Evolutionary conservation across 1,140 invertebrate species (phyloP), one percentile per base, ranked within the genome.

Genomic region (Berghia stephanieae): DNA sequence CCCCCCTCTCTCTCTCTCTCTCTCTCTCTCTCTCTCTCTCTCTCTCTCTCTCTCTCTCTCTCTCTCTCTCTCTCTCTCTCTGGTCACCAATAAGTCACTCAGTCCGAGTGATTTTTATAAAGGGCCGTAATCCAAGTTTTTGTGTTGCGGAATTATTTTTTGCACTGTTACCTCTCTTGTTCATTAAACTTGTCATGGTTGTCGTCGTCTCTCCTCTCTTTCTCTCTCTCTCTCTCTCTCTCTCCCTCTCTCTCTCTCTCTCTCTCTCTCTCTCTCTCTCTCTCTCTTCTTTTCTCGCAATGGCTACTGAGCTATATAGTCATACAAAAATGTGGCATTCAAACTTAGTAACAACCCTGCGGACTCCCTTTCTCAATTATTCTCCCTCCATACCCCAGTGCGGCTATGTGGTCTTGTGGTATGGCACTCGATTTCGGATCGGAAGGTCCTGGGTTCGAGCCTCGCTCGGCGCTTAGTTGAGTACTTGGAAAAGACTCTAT

Each of bases 141-240:
- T 63, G 57, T 24, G 18, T 16, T 63, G 27, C 27, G 57, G 57
- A 10, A 27, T 31, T 24, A 36, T 24, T 5, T 13, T 68, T 38
- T 40, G 8, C 10, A 27, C 5, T 16, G 18, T 5, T 68, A 31
- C 13, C 27, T 31, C 10, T 21, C 31, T 10, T 13, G 10, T 16
- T 68, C 31, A 16, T 40, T 31, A 6, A 16, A 10, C 16, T 40
- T 40, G 13, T 68, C 10, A 36, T 16, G n/a, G n/a, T n/a, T n/a
- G n/a, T n/a, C n/a, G n/a, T n/a, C n/a, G n/a, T n/a, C n/a, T 40
- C 31, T 40, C 10, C 10, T 36, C 31, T 36, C 27, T 21, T 5
- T 68, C 66, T 68, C 66, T 68, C 66, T 40, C 66, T 68, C 66
- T 68, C 66, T 68, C 66, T 68, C 66, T 68, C 66, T 40, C 66